Base-by-base conservation (phyloP, 2,113 vertebrate genomes). In the Caretta caretta region DNA sequence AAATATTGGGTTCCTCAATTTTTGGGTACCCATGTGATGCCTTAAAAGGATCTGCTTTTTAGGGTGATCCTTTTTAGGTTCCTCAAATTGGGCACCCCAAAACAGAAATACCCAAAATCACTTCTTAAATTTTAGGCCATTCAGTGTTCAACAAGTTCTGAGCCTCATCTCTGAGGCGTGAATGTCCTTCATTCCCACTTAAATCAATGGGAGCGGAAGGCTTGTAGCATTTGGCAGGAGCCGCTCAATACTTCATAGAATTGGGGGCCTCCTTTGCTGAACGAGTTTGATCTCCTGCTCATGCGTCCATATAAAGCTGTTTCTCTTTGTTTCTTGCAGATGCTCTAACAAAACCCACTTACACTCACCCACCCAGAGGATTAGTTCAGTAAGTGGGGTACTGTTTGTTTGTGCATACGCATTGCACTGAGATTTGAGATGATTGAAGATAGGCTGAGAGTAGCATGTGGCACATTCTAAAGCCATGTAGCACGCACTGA, bases 401-500 rank as follows among this genome's bases (percentile, higher is more conserved):
- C 12, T 48, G 75, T 78, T 76, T 27, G 38, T 76, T 7, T 29
- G 42, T 78, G 25, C 25, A 3, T 29, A 27, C 25, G 38, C 3
- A 24, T 7, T 59, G 46, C 75, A 50, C 31, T 11, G 14, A 50
- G 76, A 49, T 38, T 80, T 35, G 9, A 22, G 35, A 46, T 16
- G 53, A 13, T 6, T 46, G 53, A 79, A 35, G 48, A 78, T 53
- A 27, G 19, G 42, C 25, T 46, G 10, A 53, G 17, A n/a, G 22
- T 35, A 51, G 9, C 78, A 57, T 35, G 31, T 0, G 0, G 42
- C 14, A 0, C 42, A 59, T 69, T 72, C 27, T 79, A 87, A 87
- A 59, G 35, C 31, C 87, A 7, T 35, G 27, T 11, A 2, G 2
- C 38, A 31, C 35, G 69, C 59, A 94, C 98, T 80, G 53, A 99